Base-by-base conservation (phyloP, 2,113 vertebrate species). In the Dicaeum eximium region DNA sequence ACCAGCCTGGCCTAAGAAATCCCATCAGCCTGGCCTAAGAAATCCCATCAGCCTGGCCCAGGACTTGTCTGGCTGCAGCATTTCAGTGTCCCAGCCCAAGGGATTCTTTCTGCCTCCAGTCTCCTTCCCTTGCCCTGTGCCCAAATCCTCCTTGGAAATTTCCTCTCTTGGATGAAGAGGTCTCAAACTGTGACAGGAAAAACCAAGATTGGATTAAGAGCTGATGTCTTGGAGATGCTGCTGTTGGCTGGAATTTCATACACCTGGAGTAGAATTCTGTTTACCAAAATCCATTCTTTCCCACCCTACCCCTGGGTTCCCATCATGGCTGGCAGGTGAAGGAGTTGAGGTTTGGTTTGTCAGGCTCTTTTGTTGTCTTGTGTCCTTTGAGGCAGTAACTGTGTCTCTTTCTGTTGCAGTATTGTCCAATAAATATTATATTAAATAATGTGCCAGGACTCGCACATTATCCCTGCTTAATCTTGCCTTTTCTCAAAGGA, bases 381-480 rank as follows among this genome's bases (percentile, higher is more conserved):
- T 60, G 47, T 22, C 40, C 69, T 75, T 72, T 28, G 54, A 50
- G 35, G 30, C 2, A 42, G 35, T 8, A 33, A 9, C 25, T 61
- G 31, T 28, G 19, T n/a, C 60, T 72, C 23, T 45, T 28, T 25
- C 15, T 75, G 3, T 47, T 48, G 44, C 80, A 51, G 42, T 50
- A 9, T 21, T 25, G 11, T 23, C 48, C 67, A 50, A 7, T 17
- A 22, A 88, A 38, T 58, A 30, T 44, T 50, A 2, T 7, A 15
- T 84, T 38, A 51, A 67, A 64, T 54, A 71, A 53, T 2, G 48
- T 80, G n/a, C 69, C 37, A 42, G 23, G 33, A 42, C 37, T 78
- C 1, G 0, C 44, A 21, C 1, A 0, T 80, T 60, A 15, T 78
- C n/a, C 7, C 38, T 74, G 19, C 31, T 48, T 53, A 37, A 51